phyloP scores from a whole-genome alignment of 1,140 invertebrate species.

The Drosophila biarmipes region DNA sequence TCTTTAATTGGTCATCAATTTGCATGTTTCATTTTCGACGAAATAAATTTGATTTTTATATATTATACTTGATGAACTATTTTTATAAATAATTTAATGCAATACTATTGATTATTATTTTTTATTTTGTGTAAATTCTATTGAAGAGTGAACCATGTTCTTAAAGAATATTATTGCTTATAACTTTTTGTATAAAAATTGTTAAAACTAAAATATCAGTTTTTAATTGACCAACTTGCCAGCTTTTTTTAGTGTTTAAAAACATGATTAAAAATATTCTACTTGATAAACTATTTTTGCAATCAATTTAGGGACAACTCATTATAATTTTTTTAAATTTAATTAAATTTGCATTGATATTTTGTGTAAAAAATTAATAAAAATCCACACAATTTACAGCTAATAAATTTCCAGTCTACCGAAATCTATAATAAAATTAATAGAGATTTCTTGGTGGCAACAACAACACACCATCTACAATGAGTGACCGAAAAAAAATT shows the following conservation, averaged over 20 bases:
- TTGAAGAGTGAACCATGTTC: neutral
- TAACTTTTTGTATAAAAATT: neutral
- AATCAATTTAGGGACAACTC: too few relatives aligned
- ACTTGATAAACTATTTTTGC: too few relatives aligned
- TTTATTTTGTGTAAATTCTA: neutral
- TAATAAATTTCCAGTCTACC: neutral
- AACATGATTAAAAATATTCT: too few relatives aligned
- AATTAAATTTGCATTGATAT: too few relatives aligned
- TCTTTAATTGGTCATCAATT: constrained; percentile 4
- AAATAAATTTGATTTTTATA: neutral
- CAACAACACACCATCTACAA: constrained; percentile 18
- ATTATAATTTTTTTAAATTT: too few relatives aligned
- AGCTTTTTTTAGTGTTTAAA: too few relatives aligned
- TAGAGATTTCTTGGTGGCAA: constrained; percentile 43
- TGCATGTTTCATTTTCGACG: neutral
- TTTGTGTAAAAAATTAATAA: neutral
- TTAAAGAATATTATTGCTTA: neutral
- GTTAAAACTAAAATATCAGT: too few relatives aligned
- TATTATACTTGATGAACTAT: neutral
- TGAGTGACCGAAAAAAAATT: constrained; percentile 53
- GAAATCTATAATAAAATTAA: constrained; percentile 53
- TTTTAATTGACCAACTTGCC: too few relatives aligned
- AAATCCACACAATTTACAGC: neutral
- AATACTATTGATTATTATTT: neutral
- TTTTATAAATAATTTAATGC: neutral